Evolutionary conservation across 1,140 invertebrate genomes (phyloP).

Genomic region (Zaprionus capensis): DNA sequence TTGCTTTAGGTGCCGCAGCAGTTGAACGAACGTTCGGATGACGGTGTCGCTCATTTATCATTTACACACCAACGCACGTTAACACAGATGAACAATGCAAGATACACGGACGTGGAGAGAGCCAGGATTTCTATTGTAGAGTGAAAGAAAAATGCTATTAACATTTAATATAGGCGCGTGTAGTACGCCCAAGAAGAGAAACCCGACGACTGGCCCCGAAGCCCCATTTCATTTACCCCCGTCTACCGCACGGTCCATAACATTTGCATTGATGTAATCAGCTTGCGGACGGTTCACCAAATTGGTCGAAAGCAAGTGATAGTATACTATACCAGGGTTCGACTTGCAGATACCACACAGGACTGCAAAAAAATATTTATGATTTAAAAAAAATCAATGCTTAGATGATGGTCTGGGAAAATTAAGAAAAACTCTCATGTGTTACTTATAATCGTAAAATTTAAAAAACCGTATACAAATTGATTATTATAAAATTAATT

Average conservation of each 20-base stretch:
- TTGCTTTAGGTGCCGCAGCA: conserved; percentile 58
- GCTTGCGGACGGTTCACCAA: conserved; percentile 68
- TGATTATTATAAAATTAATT: no score
- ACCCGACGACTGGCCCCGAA: neutral
- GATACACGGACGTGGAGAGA: conserved; percentile 31
- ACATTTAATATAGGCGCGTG: conserved; percentile 59
- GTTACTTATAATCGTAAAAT: no score
- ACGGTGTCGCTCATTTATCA: conserved; percentile 76
- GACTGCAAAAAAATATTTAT: no score
- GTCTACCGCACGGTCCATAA: conserved; percentile 12
- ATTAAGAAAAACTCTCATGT: no score
- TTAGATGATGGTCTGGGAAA: no score
- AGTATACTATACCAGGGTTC: neutral
- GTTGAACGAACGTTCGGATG: conserved; percentile 48
- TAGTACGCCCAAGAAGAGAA: conserved; percentile 22
- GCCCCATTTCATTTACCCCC: conserved; percentile 24
- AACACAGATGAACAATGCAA: conserved; percentile 64
- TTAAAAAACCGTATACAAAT: no score
- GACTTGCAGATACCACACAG: conserved; percentile 9
- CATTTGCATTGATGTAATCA: conserved; percentile 82
- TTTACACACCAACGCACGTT: conserved; percentile 80
- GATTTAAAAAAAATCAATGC: no score
- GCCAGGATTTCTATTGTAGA: conserved; percentile 49
- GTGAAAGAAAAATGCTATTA: conserved; percentile 59
- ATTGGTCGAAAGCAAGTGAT: conserved; percentile 41